These are phyloP conservation scores for Dolichoris vasculosae DNA, from an alignment of 1,140 invertebrate genomes.

Conservation along the genomic window DNA sequence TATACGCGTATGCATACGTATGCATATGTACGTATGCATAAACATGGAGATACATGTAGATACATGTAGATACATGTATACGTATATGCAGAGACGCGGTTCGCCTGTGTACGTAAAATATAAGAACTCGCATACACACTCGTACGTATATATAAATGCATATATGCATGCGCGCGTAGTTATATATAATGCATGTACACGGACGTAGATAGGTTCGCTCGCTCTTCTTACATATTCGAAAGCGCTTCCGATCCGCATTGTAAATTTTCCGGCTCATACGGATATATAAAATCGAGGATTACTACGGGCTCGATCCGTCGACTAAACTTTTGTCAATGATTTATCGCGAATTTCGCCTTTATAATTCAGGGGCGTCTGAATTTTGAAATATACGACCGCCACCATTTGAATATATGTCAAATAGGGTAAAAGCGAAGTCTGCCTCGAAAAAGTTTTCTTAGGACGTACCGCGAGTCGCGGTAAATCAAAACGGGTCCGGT, in stretches of 20 bases:
- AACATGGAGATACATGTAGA: too few species aligned
- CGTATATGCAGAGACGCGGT: too few species aligned
- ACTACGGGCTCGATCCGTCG: constrained; percentile 36
- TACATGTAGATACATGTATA: too few species aligned
- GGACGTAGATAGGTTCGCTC: background rate
- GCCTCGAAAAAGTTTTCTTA: background rate
- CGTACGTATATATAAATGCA: background rate
- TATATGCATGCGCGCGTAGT: background rate
- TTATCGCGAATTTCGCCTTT: constrained; percentile 30
- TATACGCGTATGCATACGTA: too few species aligned
- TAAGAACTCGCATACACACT: background rate
- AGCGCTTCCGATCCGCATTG: constrained; percentile 40
- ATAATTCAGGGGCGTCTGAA: constrained; percentile 20
- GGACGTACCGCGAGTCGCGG: background rate
- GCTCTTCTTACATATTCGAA: constrained; percentile 18
- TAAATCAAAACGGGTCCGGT: background rate
- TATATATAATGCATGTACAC: background rate
- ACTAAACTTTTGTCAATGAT: constrained; percentile 42
- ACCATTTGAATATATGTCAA: constrained; percentile 27
- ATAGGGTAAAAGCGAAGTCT: background rate
- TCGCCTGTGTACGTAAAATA: too few species aligned
- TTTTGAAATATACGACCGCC: constrained; percentile 7
- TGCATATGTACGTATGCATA: background rate
- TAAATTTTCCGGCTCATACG: constrained; percentile 13
- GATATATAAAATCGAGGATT: constrained; percentile 36